Conservation (phyloP, 2,888 invertebrate genomes). For the Apotomis betuletana region DNA sequence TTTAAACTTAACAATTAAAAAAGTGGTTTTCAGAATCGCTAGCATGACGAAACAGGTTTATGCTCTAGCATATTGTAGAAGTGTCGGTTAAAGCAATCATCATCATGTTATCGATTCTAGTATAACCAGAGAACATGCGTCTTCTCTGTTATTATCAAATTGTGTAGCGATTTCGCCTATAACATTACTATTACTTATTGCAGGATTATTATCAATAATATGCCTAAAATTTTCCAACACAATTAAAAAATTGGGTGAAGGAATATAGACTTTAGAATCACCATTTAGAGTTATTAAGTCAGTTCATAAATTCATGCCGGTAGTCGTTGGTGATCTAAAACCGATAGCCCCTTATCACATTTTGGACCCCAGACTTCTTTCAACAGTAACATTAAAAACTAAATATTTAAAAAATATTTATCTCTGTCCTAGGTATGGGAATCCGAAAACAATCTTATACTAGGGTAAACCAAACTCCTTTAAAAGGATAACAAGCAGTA, state of each 20-base stretch:
- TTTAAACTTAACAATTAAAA: conserved; percentile 46
- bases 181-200: conserved; percentile 40
- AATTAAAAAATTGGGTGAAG: conserved; percentile 37
- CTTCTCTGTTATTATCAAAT: conserved; percentile 30
- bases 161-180: conserved; percentile 31
- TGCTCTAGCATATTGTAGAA: not conserved
- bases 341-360: conserved; percentile 61
- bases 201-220: conserved; percentile 40
- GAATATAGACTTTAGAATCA: conserved; percentile 22
- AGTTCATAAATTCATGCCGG: conserved; percentile 49
- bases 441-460: conserved; percentile 68
- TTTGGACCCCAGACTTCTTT: conserved; percentile 76
- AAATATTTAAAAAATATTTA: conserved; percentile 73
- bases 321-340: conserved; percentile 52
- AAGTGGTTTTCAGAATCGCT: conserved; percentile 42
- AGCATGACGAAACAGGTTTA: conserved; percentile 8
- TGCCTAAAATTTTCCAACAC: conserved; percentile 39
- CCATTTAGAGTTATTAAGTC: conserved; percentile 3
- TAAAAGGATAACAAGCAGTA: conserved; percentile 80
- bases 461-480: conserved; percentile 75
- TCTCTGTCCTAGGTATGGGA: conserved; percentile 67
- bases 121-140: conserved; percentile 6
- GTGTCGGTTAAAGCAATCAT: conserved; percentile 9
- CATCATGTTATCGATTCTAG: conserved; percentile 19
- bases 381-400: conserved; percentile 75